Base-by-base conservation (phyloP, 2,888 invertebrate species). In the Amiota communis region DNA sequence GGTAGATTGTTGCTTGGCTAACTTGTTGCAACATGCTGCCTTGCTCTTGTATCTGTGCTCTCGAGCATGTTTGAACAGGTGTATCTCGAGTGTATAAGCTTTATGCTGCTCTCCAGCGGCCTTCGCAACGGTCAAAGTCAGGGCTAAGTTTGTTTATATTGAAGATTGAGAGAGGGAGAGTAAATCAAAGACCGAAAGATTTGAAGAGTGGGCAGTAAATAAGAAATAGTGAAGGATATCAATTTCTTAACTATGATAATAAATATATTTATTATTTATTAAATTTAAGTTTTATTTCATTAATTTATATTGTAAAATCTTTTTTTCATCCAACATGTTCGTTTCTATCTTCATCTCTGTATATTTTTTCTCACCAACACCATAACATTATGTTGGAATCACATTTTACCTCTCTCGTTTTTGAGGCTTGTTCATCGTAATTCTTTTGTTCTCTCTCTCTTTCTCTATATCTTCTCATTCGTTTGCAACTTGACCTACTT, bases 401-500 rank as follows among this genome's bases (percentile, higher is more conserved):
- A 36, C 8, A 36, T 36, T 36, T 36, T 6, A n/a, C 8, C 36
- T 36, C 36, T 36, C 8, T 36, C 8, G 2, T 6, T 36, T 36
- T 36, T 36, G 36, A 36, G 36, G 36, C 36, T 36, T 36, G 12
- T 20, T 15, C 73, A 68, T 36, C 36, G 6, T 36, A 36, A 36
- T 36, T 36, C 36, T 36, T 47, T 65, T 68, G 73, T 8, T 23
- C 74, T 70, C 61, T 67, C 51, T 13, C 69, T 57, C 76, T 73
- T 76, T 75, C 61, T 57, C 10, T 53, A 56, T 20, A 46, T 49
- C 12, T 53, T 61, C 48, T 17, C 51, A 17, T 61, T 68, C 75
- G 76, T 75, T 75, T 75, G 85, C 89, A 88, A 89, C 89, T 87
- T 89, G 88, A 89, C 88, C 88, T 84, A 86, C 82, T 86, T 85